Base-by-base conservation (phyloP, 2,888 invertebrate genomes). In the Spisula subtruncata region DNA sequence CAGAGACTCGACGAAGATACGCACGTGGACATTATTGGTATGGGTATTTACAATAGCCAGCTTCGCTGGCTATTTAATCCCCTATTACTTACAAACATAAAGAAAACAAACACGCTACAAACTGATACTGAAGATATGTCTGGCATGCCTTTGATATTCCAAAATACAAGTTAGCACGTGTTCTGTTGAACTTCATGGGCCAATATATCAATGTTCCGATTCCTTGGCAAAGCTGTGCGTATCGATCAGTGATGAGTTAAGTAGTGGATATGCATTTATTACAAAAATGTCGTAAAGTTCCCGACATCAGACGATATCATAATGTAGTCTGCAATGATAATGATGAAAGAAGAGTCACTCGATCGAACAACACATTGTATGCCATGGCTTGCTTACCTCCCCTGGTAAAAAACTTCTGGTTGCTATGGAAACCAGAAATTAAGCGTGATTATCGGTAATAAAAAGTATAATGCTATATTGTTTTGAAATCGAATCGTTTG, bases 401-500 rank as follows among this genome's bases (percentile, higher is more conserved):
- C 86, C 60, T 81, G 32, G 20, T 16, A 29, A 75, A 51, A 75
- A 8, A 51, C 71, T n/a, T 66, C 48, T 48, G 16, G 85, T 85
- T 85, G 51, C 85, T 79, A 85, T 85, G 85, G 86, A 56, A 66
- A 86, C 81, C 12, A 14, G 35, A 1, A 75, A 18, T n/a, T 16
- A 16, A 10, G 29, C 8, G 35, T 81, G 35, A 20, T 29, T 29
- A 48, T 85, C 29, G 29, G 85, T 29, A 85, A 85, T 75, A 32
- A 60, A 79, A 80, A 25, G 83, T 75, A 87, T 87, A 83, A 83
- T 87, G 75, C 54, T 35, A 35, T 10, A 71, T 87, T 87, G 83
- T 87, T 87, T 87, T 87, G 87, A 83, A 87, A 87, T 82, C 56
- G 75, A 83, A 83, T 75, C 35, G 54, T 56, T 75, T 87, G 87